Evolutionary conservation across 2,113 vertebrate genomes (phyloP).

Genomic region (Oreochromis aureus): DNA sequence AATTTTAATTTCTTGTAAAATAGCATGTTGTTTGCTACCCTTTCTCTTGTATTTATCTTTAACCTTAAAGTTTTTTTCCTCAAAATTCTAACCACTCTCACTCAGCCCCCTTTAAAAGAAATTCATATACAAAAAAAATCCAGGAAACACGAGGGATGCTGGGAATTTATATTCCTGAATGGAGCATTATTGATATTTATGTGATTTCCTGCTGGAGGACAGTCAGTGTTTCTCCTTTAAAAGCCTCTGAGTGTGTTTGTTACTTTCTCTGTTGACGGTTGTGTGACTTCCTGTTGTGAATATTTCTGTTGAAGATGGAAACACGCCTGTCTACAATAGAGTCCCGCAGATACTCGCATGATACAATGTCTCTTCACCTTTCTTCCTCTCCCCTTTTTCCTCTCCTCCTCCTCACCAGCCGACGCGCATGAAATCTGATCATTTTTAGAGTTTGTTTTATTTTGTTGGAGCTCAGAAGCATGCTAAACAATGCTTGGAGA

Average conservation of each 20-base stretch:
- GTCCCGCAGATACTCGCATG: conserved; percentile 13
- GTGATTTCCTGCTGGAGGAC: neutral
- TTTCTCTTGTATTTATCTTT: neutral
- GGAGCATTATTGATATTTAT: neutral
- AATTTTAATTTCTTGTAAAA: neutral
- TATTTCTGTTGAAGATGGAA: neutral
- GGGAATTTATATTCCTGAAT: neutral
- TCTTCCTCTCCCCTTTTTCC: neutral
- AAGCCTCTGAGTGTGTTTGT: neutral
- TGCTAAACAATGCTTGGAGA: neutral
- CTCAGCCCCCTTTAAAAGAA: neutral
- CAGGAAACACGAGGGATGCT: neutral
- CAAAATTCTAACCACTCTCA: neutral
- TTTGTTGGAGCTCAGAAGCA: conserved; percentile 15
- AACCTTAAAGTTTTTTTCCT: neutral
- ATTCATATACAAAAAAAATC: neutral
- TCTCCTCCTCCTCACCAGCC: neutral
- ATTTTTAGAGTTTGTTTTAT: neutral
- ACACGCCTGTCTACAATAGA: conserved; percentile 14
- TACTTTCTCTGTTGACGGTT: neutral
- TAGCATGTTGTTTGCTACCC: neutral
- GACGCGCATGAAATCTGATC: conserved; percentile 20
- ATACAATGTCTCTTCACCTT: conserved; percentile 8
- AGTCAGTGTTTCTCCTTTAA: neutral
- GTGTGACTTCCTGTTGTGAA: neutral